Evolutionary conservation across 2,113 vertebrate species (phyloP), one percentile per base, ranked within the genome.

Genomic region (Pelvicachromis taeniatus): DNA sequence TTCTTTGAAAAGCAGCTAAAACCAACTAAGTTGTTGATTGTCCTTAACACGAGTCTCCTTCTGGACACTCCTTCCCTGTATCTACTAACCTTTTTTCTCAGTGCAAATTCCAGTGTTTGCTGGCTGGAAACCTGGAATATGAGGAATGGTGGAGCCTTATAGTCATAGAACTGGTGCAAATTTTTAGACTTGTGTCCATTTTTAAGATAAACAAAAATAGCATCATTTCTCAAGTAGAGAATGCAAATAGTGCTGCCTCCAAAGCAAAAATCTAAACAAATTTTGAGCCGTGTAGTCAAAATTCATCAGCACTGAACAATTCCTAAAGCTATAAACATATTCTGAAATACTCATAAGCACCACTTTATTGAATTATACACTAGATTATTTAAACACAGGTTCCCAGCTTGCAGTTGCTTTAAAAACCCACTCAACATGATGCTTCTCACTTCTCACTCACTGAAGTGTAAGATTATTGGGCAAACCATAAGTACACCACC

Each of bases 391-490:
- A 42, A 85, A 88, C 59, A 82, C 19, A 55, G 65, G 80, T 54
- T 82, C 2, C 26, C 48, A 6, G 48, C 65, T 45, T 45, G 23
- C 54, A 63, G 61, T 54, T 58, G 29, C 61, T 79, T 84, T 86
- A 78, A 65, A 83, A 85, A 75, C 68, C 75, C 42, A 59, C 75
- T 89, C 19, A 12, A 79, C 87, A 80, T 13, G 8, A 56, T 45
- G 70, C 50, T 78, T 87, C 89, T 86, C 79, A 78, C 73, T 73
- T 83, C 85, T 90, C 65, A 88, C 84, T 84, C 78, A 33, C 54
- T 87, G 65, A 85, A 86, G 87, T 88, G 85, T 80, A 33, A 82
- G 73, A 87, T 91, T 86, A 80, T 91, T 92, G 89, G 90, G 89
- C 79, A 83, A 89, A 87, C 59, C 80, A 54, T 82, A 83, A 83